Conservation (phyloP, 2,797 vertebrate genomes). For the Spondyliosoma cantharus region DNA sequence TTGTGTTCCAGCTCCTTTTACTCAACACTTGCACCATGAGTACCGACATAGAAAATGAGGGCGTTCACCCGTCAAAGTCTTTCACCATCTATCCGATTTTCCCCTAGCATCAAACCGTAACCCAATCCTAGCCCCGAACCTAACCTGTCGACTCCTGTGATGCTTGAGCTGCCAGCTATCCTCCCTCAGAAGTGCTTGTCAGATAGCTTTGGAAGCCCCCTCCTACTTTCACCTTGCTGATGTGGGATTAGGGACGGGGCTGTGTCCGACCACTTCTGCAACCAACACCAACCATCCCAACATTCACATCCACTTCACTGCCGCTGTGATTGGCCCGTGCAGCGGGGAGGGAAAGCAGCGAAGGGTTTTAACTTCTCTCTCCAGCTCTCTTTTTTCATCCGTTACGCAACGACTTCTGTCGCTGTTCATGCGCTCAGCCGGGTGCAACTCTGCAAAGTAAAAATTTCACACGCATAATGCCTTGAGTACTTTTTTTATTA, state of each 20-base stretch:
- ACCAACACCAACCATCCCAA: not conserved
- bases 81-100: not conserved
- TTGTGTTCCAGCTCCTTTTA: not conserved
- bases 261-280: not conserved
- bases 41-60: not conserved
- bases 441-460: not conserved
- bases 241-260: not conserved
- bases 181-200: not conserved
- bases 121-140: not conserved
- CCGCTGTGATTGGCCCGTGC: not conserved
- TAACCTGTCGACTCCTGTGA: not conserved
- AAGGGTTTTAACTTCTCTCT: slow-evolving; percentile 9
- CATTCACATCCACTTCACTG: not conserved
- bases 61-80: not conserved
- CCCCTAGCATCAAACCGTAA: not conserved
- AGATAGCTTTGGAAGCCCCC: not conserved
- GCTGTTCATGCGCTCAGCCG: not conserved
- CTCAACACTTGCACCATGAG: not conserved
- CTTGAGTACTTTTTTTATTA: no score
- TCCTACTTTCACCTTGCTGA: not conserved
- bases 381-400: not conserved
- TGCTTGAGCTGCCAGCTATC: not conserved
- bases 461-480: no score
- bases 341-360: not conserved
- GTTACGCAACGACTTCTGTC: slow-evolving; percentile 1